Conservation (phyloP, 2,113 vertebrate genomes). For the Lepus timidus region DNA sequence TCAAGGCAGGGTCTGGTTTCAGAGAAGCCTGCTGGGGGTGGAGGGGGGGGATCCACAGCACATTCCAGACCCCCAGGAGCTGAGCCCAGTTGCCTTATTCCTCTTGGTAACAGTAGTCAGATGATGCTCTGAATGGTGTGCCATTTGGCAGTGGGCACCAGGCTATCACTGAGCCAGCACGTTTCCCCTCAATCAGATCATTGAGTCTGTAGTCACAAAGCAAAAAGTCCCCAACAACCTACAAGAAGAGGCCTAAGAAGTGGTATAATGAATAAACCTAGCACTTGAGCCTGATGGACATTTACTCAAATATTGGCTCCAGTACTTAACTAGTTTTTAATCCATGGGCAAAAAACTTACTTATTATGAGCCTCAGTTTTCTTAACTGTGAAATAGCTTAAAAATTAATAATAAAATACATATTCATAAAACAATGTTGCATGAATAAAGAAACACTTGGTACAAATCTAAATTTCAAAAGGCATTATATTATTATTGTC, state of each 20-base stretch:
- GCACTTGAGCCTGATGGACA: neutral
- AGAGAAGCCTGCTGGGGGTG: slow-evolving; percentile 71
- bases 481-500: neutral
- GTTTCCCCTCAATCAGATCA: neutral
- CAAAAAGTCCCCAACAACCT: neutral
- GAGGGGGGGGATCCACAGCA: slow-evolving; percentile 56
- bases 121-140: neutral
- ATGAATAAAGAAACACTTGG: slow-evolving; percentile 35
- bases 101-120: slow-evolving; percentile 47
- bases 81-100: slow-evolving; percentile 54
- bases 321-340: slow-evolving; percentile 12
- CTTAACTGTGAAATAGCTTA: neutral
- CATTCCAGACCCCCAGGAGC: slow-evolving; percentile 36
- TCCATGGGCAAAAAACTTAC: neutral
- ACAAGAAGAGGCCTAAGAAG: neutral
- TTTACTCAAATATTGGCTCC: neutral
- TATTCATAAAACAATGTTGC: neutral
- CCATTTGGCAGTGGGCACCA: slow-evolving; percentile 31
- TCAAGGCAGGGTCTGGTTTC: slow-evolving; percentile 84
- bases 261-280: neutral
- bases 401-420: neutral
- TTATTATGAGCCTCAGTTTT: neutral
- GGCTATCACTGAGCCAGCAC: neutral
- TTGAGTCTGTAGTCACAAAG: slow-evolving; percentile 48
- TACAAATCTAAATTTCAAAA: neutral